Percentiles rank a stretch among this genome's conserved stretches.
Evolutionary conservation across 2,888 invertebrate species (phyloP).

Genomic region (Sinelater perroti): DNA sequence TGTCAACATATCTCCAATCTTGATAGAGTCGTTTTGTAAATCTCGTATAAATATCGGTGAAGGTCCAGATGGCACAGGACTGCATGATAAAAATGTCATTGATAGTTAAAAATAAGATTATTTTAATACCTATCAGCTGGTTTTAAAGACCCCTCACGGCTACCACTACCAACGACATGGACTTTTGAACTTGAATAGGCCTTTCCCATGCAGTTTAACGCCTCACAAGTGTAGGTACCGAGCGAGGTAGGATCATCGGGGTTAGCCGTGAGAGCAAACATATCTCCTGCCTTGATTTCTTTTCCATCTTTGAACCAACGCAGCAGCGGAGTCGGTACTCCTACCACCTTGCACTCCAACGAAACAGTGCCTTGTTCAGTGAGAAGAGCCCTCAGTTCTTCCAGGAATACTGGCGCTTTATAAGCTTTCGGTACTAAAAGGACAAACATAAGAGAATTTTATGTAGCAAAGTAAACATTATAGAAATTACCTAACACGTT

Average conservation of each 20-base stretch:
- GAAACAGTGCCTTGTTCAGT: conserved; percentile 91
- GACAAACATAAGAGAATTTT: conserved; percentile 14
- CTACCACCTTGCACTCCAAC: conserved; percentile 89
- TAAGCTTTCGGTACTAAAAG: conserved; percentile 84
- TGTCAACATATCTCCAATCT: conserved; percentile 78
- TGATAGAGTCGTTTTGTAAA: conserved; percentile 76
- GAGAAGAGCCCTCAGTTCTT: conserved; percentile 81
- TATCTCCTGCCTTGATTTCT: conserved; percentile 89
- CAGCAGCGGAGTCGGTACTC: conserved; percentile 80
- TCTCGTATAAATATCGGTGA: conserved; percentile 82
- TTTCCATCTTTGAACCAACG: conserved; percentile 84
- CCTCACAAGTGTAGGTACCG: conserved; percentile 89
- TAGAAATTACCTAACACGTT: conserved; percentile 83
- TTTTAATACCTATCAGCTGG: conserved; percentile 73
- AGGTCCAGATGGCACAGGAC: conserved; percentile 69
- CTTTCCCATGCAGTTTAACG: conserved; percentile 88
- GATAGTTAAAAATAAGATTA: background rate
- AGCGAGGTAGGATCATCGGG: conserved; percentile 85
- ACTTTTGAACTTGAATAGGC: conserved; percentile 85
- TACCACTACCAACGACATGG: conserved; percentile 79
- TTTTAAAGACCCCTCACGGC: conserved; percentile 73
- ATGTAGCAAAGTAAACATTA: background rate
- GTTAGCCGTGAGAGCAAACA: conserved; percentile 86
- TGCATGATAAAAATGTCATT: no score
- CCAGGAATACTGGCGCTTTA: conserved; percentile 86